Percentiles rank a stretch among this genome's conserved stretches.
Evolutionary conservation across 30 jellyfish, hydroid and myxozoan genomes (phyloP).

Genomic region (Pseudorhiza aurosa): DNA sequence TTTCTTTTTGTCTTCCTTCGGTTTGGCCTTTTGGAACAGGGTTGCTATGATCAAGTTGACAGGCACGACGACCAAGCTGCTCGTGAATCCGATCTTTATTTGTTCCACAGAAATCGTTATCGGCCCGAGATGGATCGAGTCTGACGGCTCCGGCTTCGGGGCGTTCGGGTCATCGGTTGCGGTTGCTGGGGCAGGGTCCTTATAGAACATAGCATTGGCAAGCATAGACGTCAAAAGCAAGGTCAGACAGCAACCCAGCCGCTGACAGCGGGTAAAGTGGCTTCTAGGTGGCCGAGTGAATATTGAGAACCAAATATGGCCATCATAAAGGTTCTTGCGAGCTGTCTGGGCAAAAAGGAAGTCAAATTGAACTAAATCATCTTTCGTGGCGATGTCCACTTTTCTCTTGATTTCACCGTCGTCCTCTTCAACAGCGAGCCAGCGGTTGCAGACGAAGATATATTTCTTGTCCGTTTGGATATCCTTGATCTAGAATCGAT

Average conservation of each 20-base stretch:
- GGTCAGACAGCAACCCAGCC: constrained; percentile 91
- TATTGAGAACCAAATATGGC: constrained; percentile 96
- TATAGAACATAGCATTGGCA: constrained; percentile 95
- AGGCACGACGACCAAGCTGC: constrained; percentile 90
- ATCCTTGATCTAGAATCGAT: constrained; percentile 57
- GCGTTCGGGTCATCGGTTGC: constrained; percentile 13
- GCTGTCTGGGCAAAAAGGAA: constrained; percentile 84
- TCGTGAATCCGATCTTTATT: constrained; percentile 79
- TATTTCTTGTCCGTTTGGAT: constrained; percentile 64
- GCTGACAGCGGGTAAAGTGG: constrained; percentile 86
- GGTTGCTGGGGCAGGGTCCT: constrained; percentile 64
- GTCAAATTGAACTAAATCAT: constrained; percentile 85
- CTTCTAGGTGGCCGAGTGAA: constrained; percentile 96
- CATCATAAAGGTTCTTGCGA: constrained; percentile 90
- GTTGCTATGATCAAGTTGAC: constrained; percentile 81
- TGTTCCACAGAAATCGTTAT: constrained; percentile 82
- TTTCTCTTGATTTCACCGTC: constrained; percentile 88
- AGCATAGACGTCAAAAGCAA: constrained; percentile 86
- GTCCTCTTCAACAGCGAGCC: constrained; percentile 99
- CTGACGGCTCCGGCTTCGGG: constrained; percentile 40
- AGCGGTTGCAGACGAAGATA: constrained; percentile 85
- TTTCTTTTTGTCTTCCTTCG: constrained; percentile 62
- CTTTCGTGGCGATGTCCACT: constrained; percentile 72
- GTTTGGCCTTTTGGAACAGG: constrained; percentile 86
- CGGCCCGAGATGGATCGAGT: constrained; percentile 87